phyloP scores from a whole-genome alignment of 2,888 invertebrate species.

The Bimastos eiseni region DNA sequence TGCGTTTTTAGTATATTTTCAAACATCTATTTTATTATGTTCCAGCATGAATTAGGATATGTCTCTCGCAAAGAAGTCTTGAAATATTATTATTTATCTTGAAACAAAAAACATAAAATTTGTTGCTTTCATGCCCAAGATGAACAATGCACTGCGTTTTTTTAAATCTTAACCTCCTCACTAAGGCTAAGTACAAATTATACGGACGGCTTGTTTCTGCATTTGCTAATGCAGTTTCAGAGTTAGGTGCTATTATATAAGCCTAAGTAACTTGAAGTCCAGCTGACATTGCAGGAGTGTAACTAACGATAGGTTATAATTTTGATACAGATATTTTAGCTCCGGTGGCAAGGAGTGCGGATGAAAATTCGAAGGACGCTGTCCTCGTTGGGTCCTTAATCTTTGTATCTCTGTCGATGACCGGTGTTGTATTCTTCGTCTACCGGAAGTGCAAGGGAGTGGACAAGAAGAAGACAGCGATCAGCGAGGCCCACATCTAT shows the following conservation, averaged over 20 bases:
- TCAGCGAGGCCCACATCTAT: background rate
- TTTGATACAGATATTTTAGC: background rate
- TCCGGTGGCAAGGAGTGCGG: background rate
- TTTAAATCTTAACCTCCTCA: no score
- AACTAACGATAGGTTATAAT: background rate
- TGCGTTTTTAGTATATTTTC: no score
- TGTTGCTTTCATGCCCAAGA: no score
- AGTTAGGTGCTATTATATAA: no score
- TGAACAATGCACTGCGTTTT: no score
- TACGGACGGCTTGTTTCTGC: background rate
- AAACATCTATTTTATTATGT: no score
- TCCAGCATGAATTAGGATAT: no score
- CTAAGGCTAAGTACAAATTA: background rate
- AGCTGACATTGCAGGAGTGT: background rate
- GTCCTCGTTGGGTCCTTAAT: background rate
- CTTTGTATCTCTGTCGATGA: background rate
- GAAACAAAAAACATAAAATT: no score
- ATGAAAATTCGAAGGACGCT: background rate
- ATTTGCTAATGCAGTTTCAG: background rate
- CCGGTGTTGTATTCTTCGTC: background rate
- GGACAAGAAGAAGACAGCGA: background rate
- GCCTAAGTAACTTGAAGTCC: no score
- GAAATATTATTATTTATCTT: no score
- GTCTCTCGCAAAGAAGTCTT: no score
- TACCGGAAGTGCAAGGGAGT: background rate